Evolutionary conservation across 2,113 vertebrate species (phyloP).

Genomic region (Eulacestoma nigropectus): DNA sequence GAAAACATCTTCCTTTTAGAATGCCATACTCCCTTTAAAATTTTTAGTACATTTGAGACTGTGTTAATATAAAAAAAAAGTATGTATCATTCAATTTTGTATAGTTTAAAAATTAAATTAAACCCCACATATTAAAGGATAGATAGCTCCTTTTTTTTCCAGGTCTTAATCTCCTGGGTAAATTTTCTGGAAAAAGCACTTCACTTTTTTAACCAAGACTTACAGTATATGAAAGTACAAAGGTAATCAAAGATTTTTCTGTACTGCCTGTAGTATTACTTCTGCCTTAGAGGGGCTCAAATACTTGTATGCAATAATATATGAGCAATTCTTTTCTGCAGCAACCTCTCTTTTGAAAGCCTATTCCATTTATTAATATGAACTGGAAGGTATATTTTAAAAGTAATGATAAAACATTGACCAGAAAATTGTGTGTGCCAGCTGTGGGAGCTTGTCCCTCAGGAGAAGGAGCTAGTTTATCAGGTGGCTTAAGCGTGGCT

Average conservation of each 20-base stretch:
- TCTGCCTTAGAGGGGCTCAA: neutral
- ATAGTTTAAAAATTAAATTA: neutral
- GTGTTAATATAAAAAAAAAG: neutral
- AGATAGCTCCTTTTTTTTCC: neutral
- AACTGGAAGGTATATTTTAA: neutral
- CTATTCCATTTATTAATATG: neutral
- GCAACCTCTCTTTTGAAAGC: neutral
- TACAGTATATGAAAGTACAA: neutral
- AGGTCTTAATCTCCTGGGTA: neutral
- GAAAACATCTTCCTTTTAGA: neutral
- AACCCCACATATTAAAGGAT: neutral
- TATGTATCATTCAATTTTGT: neutral
- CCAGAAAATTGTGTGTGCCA: neutral
- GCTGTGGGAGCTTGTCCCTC: neutral
- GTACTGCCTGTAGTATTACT: neutral
- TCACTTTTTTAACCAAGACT: neutral
- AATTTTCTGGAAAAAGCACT: neutral
- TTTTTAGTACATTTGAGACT: neutral
- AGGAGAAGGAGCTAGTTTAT: neutral
- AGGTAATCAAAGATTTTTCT: neutral
- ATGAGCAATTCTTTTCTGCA: neutral
- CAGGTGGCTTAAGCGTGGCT: neutral
- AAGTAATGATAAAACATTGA: neutral
- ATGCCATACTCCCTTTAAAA: neutral
- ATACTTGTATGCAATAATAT: neutral